Base-by-base conservation (phyloP, 92 coral and sea anemone species). In the Nematostella vectensis region DNA sequence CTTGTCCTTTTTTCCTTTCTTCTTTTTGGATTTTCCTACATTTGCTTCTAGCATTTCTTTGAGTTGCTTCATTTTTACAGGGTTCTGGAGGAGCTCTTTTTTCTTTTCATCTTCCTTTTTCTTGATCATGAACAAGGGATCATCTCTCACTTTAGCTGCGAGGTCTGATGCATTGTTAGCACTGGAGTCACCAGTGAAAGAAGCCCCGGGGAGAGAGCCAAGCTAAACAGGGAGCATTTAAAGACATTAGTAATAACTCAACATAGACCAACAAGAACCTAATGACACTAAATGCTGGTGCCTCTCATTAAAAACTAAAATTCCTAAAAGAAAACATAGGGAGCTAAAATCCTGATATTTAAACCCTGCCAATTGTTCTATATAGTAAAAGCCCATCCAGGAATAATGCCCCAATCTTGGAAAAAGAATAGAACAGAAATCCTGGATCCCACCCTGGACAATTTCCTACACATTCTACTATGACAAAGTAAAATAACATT, bases 71-170 rank as follows among this genome's bases (percentile, higher is more conserved):
- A 93, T 86, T 65, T 88, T 88, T 42, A 93, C 89, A 11, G 99
- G 99, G 63, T 93, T 93, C 27, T 82, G 71, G 10, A 82, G 44
- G 24, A 93, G 79, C 31, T 93, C 99, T 48, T 93, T 93, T 27
- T 82, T 75, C 72, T 86, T 93, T 47, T 93, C 99, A 40, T 78
- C 94, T 49, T 93, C 99, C 52, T 93, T 93, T 63, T 82, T 93
- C 77, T 82, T 93, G 44, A 93, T 93, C 58, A 86, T 69, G 50
- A 86, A 93, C 20, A 93, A 67, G 1, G 99, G 99, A 55, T 93
- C 99, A 44, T 93, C 99, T 3, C 99, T 83, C 36, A 93, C 89
- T 51, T 93, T 93, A 24, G 96, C 85, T 27, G 99, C 99, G 40
- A 93, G 59, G 61, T 93, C 99, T 37, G 70, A 76, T 19, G 80